Conservation (phyloP, 2,113 vertebrate genomes). For the Aphyosemion australe region DNA sequence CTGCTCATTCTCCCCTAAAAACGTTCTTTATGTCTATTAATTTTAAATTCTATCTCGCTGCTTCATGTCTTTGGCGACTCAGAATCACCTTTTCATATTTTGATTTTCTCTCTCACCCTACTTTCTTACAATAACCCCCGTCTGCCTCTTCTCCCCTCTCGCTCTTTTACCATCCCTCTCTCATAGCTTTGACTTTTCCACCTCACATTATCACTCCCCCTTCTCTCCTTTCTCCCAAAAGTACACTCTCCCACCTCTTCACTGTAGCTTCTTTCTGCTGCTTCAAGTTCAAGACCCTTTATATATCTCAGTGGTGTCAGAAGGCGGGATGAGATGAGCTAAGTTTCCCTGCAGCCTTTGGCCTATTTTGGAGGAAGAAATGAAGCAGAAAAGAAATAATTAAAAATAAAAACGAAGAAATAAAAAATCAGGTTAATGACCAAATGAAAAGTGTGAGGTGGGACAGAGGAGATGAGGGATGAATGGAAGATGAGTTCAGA, state of each 20-base stretch:
- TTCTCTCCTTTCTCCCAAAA: constrained; percentile 3
- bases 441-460: constrained; percentile 1
- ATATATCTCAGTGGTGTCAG: constrained; percentile 24
- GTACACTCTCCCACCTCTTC: constrained; percentile 8
- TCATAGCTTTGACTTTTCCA: background rate
- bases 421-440: background rate
- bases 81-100: background rate
- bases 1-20: background rate
- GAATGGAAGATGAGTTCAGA: background rate
- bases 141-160: background rate
- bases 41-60: background rate
- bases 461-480: background rate
- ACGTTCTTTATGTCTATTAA: background rate
- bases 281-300: constrained; percentile 15
- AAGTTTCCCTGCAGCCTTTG: background rate
- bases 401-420: background rate
- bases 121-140: background rate
- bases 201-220: background rate
- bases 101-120: background rate
- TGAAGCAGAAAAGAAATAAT: background rate
- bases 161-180: background rate
- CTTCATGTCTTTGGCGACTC: background rate
- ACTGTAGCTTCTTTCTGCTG: constrained; percentile 11
- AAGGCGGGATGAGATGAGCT: constrained; percentile 15
- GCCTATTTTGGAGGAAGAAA: constrained; percentile 5